These are phyloP conservation scores for Trachelipus rathkii DNA, from an alignment of 1,140 invertebrate species.

Conservation along the genomic window DNA sequence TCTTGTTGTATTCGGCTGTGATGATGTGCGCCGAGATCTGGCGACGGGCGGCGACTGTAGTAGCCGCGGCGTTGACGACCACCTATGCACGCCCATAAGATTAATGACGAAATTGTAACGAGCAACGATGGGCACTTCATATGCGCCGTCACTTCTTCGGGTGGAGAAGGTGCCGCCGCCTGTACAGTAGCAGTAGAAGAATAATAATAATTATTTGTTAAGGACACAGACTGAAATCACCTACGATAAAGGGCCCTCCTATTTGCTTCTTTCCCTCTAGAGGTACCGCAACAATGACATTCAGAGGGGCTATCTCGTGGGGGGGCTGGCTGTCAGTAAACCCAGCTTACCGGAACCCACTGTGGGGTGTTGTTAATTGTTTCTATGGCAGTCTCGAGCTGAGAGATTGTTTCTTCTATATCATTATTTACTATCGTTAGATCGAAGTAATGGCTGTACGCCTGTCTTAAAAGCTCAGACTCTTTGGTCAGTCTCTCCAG, in stretches of 20 bases:
- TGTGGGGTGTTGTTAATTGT: conserved; percentile 83
- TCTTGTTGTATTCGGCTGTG: no score
- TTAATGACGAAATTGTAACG: neutral
- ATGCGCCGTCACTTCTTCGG: neutral
- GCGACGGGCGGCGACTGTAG: neutral
- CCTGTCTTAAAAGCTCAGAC: conserved; percentile 88
- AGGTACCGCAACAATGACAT: conserved; percentile 45
- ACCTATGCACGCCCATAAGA: neutral
- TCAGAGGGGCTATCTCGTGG: conserved; percentile 44
- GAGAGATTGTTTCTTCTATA: conserved; percentile 94
- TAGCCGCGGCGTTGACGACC: neutral
- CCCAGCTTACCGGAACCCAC: conserved; percentile 89
- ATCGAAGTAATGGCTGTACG: conserved; percentile 97
- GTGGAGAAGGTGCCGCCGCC: no score
- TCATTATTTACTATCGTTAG: conserved; percentile 98
- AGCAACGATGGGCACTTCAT: neutral
- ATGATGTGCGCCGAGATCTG: neutral
- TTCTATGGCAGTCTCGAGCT: conserved; percentile 84
- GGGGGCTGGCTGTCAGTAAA: conserved; percentile 67
- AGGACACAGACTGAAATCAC: neutral
- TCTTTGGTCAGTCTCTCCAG: conserved; percentile 91
- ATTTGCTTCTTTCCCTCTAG: conserved; percentile 21
- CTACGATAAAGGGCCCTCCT: neutral
- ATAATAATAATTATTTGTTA: neutral
- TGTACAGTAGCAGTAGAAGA: no score